Base-by-base conservation (phyloP, 2,113 vertebrate genomes). In the Salvelinus alpinus region DNA sequence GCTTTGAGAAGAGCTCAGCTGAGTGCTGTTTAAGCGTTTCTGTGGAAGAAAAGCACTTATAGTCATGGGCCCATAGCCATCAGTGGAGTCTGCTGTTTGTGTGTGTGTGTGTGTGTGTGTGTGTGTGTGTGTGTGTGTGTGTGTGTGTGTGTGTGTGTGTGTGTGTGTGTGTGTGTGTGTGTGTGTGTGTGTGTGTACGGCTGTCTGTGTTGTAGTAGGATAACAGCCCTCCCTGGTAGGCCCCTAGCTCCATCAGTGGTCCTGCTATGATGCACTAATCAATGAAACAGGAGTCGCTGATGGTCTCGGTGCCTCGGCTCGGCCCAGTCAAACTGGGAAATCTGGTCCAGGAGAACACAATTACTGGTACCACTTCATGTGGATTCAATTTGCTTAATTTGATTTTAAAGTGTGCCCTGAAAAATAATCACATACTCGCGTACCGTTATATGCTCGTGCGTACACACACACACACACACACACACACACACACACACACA, bases 351-450 rank as follows among this genome's bases (percentile, higher is more conserved):
- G 80, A 80, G 76, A 82, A 82, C 80, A 76, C 78, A 74, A 78
- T 90, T 88, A 84, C 85, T 82, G 82, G 75, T 77, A 85, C 78
- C 84, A 82, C 77, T 81, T 85, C 72, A 71, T 72, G 80, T 57
- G 71, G 72, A 71, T 84, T 76, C 76, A 78, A 80, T 84, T 75
- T 74, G 29, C 74, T 71, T 54, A 72, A 82, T 86, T 84, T 74
- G 74, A 84, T 90, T 86, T 27, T 57, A 16, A 84, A 85, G 76
- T 76, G 85, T 86, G 76, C 81, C 66, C 31, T 78, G 47, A 34
- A 71, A 78, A 54, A 4, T 5, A 54, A 54, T 16, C 14, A 18
- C 51, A 54, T 54, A 54, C 51, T 16, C 14, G 4, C 1, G 3
- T 54, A 54, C 51, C 71, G 8, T 57, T 81, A 16, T 27, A 59